phyloP scores from a whole-genome alignment of 2,888 invertebrate species.

The Nephrotoma flavescens region DNA sequence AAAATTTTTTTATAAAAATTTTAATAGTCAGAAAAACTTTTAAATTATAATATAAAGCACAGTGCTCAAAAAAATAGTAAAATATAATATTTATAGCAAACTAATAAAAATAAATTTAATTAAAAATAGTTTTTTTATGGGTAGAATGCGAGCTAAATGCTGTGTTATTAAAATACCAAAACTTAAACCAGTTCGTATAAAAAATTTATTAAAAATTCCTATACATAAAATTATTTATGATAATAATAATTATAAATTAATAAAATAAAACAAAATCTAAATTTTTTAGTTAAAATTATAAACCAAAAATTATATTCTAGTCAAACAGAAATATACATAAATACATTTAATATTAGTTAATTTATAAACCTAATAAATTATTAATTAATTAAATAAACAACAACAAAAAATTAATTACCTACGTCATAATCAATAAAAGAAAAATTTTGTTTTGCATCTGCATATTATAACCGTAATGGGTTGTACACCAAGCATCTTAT shows the following conservation, averaged over 20 bases:
- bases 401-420: background rate
- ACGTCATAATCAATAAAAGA: background rate
- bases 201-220: conserved; percentile 5
- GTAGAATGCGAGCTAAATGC: conserved; percentile 4
- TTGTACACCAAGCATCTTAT: conserved; percentile 18
- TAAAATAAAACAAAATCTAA: background rate
- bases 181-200: conserved; percentile 6
- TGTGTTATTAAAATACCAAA: conserved; percentile 7
- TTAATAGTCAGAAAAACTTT: background rate
- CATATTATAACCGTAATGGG: conserved; percentile 14
- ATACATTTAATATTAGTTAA: background rate
- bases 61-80: background rate
- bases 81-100: background rate
- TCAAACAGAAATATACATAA: background rate
- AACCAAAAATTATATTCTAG: background rate
- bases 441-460: background rate
- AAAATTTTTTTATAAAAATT: background rate
- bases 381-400: background rate
- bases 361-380: background rate
- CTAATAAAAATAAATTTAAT: background rate
- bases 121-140: conserved; percentile 1
- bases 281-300: background rate
- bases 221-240: background rate
- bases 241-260: background rate
- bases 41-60: background rate